Conservation (phyloP, 2,797 vertebrate genomes). For the Rhadinocentrus ornatus region DNA sequence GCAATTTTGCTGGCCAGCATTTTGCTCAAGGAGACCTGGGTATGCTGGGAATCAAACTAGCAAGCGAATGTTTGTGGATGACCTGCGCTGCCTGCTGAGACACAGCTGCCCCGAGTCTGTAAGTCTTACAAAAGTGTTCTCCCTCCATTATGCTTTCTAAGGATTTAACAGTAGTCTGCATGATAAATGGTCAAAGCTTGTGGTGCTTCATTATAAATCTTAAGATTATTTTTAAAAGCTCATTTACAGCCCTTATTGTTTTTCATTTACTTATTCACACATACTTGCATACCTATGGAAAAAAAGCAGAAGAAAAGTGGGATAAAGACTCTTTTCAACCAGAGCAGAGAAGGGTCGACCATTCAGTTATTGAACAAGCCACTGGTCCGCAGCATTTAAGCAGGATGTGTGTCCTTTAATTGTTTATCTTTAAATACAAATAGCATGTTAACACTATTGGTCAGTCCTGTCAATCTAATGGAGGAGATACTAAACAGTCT, state of each 20-base stretch:
- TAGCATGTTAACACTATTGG: too few species aligned
- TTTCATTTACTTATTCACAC: too few species aligned
- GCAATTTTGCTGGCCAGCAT: conserved; percentile 10
- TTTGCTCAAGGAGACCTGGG: neutral
- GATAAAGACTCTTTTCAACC: neutral
- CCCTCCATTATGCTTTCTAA: neutral
- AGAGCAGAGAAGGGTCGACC: neutral
- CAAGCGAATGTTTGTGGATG: conserved; percentile 5
- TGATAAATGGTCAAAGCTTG: neutral
- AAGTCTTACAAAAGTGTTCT: neutral
- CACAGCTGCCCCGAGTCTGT: neutral
- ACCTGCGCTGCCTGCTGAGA: conserved; percentile 3
- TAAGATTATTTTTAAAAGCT: neutral
- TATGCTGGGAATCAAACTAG: conserved; percentile 9
- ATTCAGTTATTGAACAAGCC: too few species aligned
- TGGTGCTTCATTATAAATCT: neutral
- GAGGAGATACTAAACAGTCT: too few species aligned
- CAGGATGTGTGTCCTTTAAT: too few species aligned
- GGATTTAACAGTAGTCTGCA: neutral
- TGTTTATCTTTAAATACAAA: too few species aligned
- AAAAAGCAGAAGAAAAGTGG: neutral
- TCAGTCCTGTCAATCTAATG: too few species aligned
- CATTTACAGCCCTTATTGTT: too few species aligned
- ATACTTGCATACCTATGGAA: neutral
- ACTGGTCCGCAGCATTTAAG: too few species aligned